Base-by-base conservation (phyloP, 2,797 vertebrate species). In the Apogon talboti region DNA sequence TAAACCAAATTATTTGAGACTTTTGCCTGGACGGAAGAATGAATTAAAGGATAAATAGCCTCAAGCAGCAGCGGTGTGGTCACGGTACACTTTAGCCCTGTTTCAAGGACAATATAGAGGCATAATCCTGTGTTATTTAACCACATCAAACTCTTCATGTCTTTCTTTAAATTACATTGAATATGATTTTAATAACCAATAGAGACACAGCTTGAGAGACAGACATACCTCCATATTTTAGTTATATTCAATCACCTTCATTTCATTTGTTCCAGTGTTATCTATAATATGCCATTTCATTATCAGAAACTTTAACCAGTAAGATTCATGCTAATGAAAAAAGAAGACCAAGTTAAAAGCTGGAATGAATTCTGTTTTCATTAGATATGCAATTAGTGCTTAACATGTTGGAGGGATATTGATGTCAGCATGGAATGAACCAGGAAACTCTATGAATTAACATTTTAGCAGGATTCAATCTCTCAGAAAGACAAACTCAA, bases 1-100 rank as follows among this genome's bases (percentile, higher is more conserved):
- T 55, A 49, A 72, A 66, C 48, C 41, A 52, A 58, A 65, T 33
- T 14, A 21, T 59, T 52, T 53, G 18, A 41, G 47, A 38, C 16
- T 46, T 47, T 54, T 59, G 3, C 21, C 10, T 12, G 44, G 12
- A 33, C n/a, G 38, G 44, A 6, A 53, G 62, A 19, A 57, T 50
- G 40, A 64, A 65, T 65, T 11, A 40, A 56, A 11, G 53, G 21
- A 35, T n/a, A 12, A 19, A 35, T 49, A 46, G n/a, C 50, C 55
- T 42, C 7, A 35, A 10, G 19, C 56, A 41, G 51, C 6, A 61
- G 35, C 19, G 49, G 38, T 59, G 24, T 4, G 13, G 9, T 51
- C 54, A 21, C 30, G 51, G 37, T 35, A 9, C 37, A 47, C 55
- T 33, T 69, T 42, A 11, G 11, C n/a, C 2, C 10, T 33, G 7